Conservation (phyloP, 2,888 invertebrate genomes). For the Caenorhabditis sp. region DNA sequence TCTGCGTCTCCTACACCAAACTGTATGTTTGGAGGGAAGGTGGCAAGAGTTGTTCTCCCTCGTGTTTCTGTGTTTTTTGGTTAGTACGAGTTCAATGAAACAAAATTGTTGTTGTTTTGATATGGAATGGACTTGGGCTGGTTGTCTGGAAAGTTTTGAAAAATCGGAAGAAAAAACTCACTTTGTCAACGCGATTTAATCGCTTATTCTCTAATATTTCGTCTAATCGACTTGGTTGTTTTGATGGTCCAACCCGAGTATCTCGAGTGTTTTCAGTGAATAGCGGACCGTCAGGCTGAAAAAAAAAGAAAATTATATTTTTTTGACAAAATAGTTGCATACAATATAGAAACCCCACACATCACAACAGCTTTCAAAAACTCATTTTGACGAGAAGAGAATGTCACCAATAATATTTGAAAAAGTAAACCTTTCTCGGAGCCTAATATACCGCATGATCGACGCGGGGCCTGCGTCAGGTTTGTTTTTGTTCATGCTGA, state of each 20-base stretch:
- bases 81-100: background rate
- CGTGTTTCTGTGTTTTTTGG: background rate
- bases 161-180: slow-evolving; percentile 2
- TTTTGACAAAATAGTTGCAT: background rate
- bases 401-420: background rate
- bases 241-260: slow-evolving; percentile 36
- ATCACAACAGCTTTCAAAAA: background rate
- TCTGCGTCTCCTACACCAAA: too few relatives aligned
- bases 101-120: background rate
- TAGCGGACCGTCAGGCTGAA: slow-evolving; percentile 44
- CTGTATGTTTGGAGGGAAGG: background rate
- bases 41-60: background rate
- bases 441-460: too few relatives aligned
- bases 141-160: background rate
- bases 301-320: slow-evolving; percentile 16
- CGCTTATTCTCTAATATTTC: slow-evolving; percentile 51
- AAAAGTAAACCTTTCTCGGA: too few relatives aligned
- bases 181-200: slow-evolving; percentile 49
- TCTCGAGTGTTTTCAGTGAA: slow-evolving; percentile 51
- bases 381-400: background rate
- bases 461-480: too few relatives aligned
- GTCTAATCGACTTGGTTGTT: slow-evolving; percentile 42
- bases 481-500: too few relatives aligned
- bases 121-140: background rate
- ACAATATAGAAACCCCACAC: background rate